Evolutionary conservation across 2,113 vertebrate genomes (phyloP).

Genomic region (Pluvianellus socialis): DNA sequence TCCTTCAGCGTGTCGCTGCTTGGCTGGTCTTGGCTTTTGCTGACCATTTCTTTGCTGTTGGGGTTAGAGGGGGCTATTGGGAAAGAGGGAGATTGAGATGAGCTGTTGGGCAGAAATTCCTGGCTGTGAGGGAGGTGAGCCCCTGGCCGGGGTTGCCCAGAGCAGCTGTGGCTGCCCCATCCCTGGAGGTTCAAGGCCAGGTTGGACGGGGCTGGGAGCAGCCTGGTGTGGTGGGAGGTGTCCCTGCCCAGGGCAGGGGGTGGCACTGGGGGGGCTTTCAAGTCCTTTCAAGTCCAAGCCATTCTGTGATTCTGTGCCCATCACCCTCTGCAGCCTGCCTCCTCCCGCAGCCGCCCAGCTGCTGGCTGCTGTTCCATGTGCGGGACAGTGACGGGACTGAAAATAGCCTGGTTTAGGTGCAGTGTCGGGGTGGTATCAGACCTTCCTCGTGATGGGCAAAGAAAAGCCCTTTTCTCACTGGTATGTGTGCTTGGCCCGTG

Average conservation of each 20-base stretch:
- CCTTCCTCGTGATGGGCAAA: not conserved
- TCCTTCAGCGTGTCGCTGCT: accelerated
- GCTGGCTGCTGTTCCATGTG: accelerated
- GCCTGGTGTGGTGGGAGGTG: not conserved
- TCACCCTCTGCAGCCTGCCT: accelerated
- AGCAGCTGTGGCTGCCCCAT: not conserved
- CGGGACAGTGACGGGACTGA: accelerated
- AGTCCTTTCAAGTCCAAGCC: not conserved
- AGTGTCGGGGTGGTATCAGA: not conserved
- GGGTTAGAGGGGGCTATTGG: accelerated
- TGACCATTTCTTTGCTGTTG: accelerated
- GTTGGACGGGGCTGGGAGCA: not conserved
- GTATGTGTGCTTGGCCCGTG: accelerated
- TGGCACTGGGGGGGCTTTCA: not conserved
- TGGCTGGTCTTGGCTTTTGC: accelerated
- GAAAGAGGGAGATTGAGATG: not conserved
- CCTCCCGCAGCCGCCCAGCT: not conserved
- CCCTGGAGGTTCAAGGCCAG: not conserved
- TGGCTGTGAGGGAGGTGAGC: not conserved
- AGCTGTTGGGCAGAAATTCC: not conserved
- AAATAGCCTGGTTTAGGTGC: accelerated
- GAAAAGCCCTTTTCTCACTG: accelerated
- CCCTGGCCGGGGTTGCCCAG: not conserved
- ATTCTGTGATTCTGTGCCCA: not conserved
- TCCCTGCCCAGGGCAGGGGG: not conserved